A percentile compares a stretch with the other conserved stretches of the same genome.
phyloP scores from a whole-genome alignment of 2,888 invertebrate species.

The Agrochola litura region DNA sequence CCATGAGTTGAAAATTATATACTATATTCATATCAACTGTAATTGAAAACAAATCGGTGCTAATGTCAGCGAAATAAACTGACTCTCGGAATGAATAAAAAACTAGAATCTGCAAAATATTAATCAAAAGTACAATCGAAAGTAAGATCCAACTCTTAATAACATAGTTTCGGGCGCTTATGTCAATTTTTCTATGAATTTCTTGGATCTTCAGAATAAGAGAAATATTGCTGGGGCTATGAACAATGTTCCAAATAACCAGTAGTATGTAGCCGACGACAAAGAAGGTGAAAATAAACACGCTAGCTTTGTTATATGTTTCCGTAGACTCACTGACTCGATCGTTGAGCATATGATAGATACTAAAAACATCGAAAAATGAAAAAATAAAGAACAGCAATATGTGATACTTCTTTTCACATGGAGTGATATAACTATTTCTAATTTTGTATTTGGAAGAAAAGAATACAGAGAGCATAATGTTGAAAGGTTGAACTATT shows the following conservation, averaged over 20 bases:
- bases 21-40: constrained; percentile 2
- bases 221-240: not conserved
- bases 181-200: not conserved
- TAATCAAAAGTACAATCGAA: not conserved
- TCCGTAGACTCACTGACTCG: not conserved
- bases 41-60: not conserved
- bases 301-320: not conserved
- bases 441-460: constrained; percentile 21
- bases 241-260: not conserved
- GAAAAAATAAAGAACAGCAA: not conserved
- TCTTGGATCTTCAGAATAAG: constrained; percentile 21
- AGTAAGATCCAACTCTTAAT: not conserved
- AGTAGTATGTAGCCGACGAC: not conserved
- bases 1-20: constrained; percentile 4
- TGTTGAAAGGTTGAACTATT: constrained; percentile 16
- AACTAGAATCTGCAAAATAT: rapidly evolving
- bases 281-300: not conserved
- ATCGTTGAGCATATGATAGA: not conserved
- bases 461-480: not conserved
- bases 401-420: constrained; percentile 4
- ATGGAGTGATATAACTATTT: not conserved
- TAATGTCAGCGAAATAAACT: not conserved
- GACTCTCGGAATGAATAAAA: not conserved
- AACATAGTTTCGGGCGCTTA: not conserved
- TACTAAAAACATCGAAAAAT: not conserved